These are phyloP conservation scores for Metacarcinus magister DNA, from an alignment of 2,888 invertebrate species.

Conservation along the genomic window DNA sequence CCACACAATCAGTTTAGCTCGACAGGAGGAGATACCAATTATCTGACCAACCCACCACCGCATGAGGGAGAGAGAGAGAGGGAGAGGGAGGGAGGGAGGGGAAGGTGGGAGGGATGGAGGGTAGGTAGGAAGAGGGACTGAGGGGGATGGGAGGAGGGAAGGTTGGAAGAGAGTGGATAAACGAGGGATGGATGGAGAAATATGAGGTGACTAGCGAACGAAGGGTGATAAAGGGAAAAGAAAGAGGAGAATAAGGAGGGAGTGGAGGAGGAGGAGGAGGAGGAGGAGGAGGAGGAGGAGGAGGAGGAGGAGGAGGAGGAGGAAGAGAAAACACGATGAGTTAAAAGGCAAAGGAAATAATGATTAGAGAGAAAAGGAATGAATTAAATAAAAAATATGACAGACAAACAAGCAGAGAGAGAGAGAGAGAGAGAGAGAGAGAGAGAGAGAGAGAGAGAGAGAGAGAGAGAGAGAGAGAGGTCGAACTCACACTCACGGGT, in stretches of 20 bases:
- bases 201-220: neutral
- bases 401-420: neutral
- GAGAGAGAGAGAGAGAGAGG: neutral
- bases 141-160: neutral
- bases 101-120: neutral
- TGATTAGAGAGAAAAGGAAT: neutral
- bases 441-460: constrained; percentile 8
- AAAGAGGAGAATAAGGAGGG: neutral
- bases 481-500: constrained; percentile 40
- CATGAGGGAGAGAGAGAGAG: constrained; percentile 48
- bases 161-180: neutral
- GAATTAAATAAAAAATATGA: neutral
- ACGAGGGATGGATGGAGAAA: neutral
- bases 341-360: neutral
- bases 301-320: no score
- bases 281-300: no score
- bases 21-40: constrained; percentile 61
- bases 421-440: constrained; percentile 58
- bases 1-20: constrained; percentile 58
- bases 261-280: no score
- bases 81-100: constrained; percentile 40
- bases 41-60: constrained; percentile 52
- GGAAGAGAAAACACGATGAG: neutral
- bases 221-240: neutral
- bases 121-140: neutral